Evolutionary conservation across 2,888 invertebrate genomes (phyloP), one percentile per base, ranked within the genome.

Genomic region (Macrosoma leucophasiata): DNA sequence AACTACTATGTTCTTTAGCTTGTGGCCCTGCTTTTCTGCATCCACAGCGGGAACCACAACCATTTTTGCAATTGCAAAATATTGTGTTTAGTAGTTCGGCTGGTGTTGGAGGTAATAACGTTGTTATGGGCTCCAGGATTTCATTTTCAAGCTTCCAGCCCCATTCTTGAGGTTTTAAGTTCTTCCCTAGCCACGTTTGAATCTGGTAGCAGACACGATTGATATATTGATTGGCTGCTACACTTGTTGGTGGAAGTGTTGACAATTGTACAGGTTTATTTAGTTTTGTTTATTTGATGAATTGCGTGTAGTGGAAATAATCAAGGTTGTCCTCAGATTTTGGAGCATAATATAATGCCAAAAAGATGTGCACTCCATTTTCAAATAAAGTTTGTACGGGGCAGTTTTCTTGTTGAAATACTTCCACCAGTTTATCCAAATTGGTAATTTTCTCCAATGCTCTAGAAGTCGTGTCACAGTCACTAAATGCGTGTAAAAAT

Each of bases 261-360:
- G 59, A 61, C 25, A 63, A 35, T 33, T 60, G 50, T 30, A 62
- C 55, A 50, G 55, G 53, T 60, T 52, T 62, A 50, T 58, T 53
- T 3, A 54, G 45, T 48, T 50, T 59, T 41, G 58, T 58, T 32
- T 36, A 56, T 39, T 58, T 58, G 41, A 59, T 35, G 49, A 48
- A 58, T 36, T 53, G 48, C 29, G 32, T 39, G 32, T 43, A 48
- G 29, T 44, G 39, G 26, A 41, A 36, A 44, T 45, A 36, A 44
- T 49, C 43, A 29, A 47, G 33, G 30, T 33, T 37, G 33, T 46
- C 33, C 46, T 35, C 48, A 46, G 48, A 43, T 58, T 59, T 56
- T 42, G 58, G 50, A 62, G 55, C 58, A 55, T 55, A 55, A 50
- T 61, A 64, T 27, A 60, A 32, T 52, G 58, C 57, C 41, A 62